Conservation (phyloP, 2,888 invertebrate species). For the Lasiommata megera region DNA sequence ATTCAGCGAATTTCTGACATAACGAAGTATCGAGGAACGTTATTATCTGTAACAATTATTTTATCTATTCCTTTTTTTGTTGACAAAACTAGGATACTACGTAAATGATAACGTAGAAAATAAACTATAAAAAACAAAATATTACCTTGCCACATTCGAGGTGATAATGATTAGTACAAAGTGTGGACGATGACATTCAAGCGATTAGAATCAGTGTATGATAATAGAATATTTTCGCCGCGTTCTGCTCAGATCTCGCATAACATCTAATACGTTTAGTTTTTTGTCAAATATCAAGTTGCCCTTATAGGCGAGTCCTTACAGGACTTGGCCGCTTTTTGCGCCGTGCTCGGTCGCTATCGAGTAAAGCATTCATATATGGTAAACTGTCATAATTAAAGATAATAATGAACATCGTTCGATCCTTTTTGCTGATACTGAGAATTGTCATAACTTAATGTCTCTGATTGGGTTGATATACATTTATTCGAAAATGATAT, state of each 20-base stretch:
- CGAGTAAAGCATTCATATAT: conserved; percentile 70
- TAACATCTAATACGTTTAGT: conserved; percentile 53
- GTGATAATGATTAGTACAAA: conserved; percentile 1
- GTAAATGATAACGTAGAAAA: too few relatives aligned
- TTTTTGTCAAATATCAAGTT: conserved; percentile 60
- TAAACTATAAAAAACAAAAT: neutral
- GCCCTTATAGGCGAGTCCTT: conserved; percentile 57
- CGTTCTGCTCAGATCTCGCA: conserved; percentile 47
- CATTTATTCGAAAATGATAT: neutral
- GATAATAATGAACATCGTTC: conserved; percentile 67
- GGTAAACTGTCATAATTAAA: conserved; percentile 80
- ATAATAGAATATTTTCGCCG: conserved; percentile 38
- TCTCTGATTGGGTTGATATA: conserved; percentile 33
- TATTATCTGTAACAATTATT: neutral
- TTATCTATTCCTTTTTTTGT: neutral
- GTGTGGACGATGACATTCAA: neutral
- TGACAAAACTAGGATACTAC: too few relatives aligned
- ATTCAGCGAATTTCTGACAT: neutral
- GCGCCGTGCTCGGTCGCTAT: conserved; percentile 48
- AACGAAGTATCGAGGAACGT: neutral
- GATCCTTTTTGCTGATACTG: conserved; percentile 62
- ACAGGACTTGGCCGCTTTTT: conserved; percentile 60
- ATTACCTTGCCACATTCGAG: neutral
- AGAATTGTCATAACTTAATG: conserved; percentile 73
- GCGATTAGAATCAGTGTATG: conserved; percentile 4